These are phyloP conservation scores for Phalanger gymnotis DNA, from an alignment of 2,797 vertebrate species.

Conservation along the genomic window DNA sequence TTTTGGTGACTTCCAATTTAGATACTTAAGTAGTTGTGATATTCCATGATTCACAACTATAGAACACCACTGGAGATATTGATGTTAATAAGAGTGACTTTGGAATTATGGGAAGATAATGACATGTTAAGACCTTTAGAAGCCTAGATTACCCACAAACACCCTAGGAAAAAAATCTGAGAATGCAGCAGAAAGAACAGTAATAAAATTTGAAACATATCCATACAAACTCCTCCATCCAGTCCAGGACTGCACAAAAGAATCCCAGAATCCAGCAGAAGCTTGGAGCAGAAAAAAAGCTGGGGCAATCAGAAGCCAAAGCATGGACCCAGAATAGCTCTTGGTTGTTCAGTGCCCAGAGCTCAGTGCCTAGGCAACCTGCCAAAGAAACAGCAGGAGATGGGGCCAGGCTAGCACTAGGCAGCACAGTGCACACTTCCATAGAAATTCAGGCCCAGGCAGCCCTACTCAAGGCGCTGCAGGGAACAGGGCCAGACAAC, in stretches of 20 bases:
- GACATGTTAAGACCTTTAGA: background rate
- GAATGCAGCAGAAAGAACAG: background rate
- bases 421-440: background rate
- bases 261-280: background rate
- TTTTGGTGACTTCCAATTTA: background rate
- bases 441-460: background rate
- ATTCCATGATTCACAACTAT: background rate
- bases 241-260: background rate
- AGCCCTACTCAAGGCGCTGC: background rate
- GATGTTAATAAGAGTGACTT: background rate
- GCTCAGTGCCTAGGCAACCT: background rate
- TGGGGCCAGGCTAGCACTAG: background rate
- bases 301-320: background rate
- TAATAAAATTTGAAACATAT: background rate
- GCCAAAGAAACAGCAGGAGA: background rate
- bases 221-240: background rate
- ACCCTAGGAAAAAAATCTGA: background rate
- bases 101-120: background rate
- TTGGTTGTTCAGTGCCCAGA: background rate
- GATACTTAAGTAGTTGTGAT: background rate
- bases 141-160: background rate
- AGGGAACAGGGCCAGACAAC: background rate
- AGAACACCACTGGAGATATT: background rate
- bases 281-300: background rate
- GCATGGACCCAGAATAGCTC: background rate